Conservation (phyloP, 2,113 vertebrate genomes). For the Mesembrinibis cayennensis region DNA sequence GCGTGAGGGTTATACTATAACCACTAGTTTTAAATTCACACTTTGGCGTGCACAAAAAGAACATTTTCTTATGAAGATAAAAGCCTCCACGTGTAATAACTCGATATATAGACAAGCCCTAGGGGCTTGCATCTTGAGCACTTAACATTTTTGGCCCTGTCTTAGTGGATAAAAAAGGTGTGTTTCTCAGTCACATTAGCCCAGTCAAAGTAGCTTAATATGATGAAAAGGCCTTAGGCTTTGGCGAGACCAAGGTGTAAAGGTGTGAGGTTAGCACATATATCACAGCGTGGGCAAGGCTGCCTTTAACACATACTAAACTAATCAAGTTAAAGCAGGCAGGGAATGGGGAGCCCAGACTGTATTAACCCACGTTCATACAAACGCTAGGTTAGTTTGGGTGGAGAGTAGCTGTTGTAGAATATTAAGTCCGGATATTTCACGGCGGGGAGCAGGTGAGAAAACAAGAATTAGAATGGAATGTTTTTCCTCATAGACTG, state of each 20-base stretch:
- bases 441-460: neutral
- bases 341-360: neutral
- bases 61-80: slow-evolving; percentile 53
- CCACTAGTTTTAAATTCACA: slow-evolving; percentile 38
- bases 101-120: slow-evolving; percentile 62
- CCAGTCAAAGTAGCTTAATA: slow-evolving; percentile 38
- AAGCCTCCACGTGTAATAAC: slow-evolving; percentile 66
- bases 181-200: slow-evolving; percentile 52
- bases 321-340: neutral
- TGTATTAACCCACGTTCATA: neutral
- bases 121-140: slow-evolving; percentile 50
- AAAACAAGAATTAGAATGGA: neutral
- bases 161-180: slow-evolving; percentile 57
- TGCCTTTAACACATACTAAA: neutral
- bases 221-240: slow-evolving; percentile 40
- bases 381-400: fast-evolving
- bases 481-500: neutral
- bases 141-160: slow-evolving; percentile 63
- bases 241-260: slow-evolving; percentile 25
- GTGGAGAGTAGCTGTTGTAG: neutral
- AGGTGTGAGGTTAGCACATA: slow-evolving; percentile 35
- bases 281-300: neutral
- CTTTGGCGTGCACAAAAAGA: slow-evolving; percentile 51
- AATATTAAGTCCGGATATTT: neutral
- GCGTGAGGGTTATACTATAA: neutral